Evolutionary conservation across 1,140 invertebrate genomes (phyloP).

Genomic region (Lordiphosa stackelbergi): DNA sequence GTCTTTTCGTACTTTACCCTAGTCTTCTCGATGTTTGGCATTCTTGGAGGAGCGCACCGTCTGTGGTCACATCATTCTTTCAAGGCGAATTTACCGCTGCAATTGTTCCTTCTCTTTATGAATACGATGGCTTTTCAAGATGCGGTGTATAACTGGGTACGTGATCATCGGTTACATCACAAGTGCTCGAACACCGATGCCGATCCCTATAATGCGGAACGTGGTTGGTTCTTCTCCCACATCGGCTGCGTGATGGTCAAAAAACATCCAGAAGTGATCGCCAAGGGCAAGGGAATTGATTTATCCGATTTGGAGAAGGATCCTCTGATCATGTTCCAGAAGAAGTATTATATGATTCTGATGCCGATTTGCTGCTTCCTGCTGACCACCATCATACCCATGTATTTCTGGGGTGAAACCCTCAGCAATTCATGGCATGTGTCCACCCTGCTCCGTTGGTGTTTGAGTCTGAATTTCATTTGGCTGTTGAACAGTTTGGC

Average conservation of each 20-base stretch:
- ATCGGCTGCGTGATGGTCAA: conserved; percentile 80
- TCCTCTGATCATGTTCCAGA: conserved; percentile 83
- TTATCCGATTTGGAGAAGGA: conserved; percentile 83
- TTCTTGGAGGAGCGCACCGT: conserved; percentile 89
- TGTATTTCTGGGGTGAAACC: conserved; percentile 79
- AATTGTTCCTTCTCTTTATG: conserved; percentile 77
- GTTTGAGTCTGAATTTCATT: conserved; percentile 81
- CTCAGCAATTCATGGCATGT: conserved; percentile 46
- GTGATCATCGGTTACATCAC: conserved; percentile 7
- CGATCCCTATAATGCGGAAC: conserved; percentile 81
- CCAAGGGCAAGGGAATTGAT: conserved; percentile 82
- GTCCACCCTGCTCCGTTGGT: conserved; percentile 79
- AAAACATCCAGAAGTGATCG: conserved; percentile 80
- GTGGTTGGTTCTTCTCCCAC: conserved; percentile 81
- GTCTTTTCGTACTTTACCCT: neutral
- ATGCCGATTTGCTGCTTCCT: conserved; percentile 78
- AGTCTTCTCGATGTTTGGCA: conserved; percentile 72
- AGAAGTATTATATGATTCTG: conserved; percentile 71
- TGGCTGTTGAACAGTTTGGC: conserved; percentile 85
- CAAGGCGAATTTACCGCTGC: conserved; percentile 85
- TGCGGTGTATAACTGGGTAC: conserved; percentile 72
- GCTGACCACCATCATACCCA: conserved; percentile 83
- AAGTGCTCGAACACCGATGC: conserved; percentile 47
- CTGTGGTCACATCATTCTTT: conserved; percentile 89
- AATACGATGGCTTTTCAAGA: conserved; percentile 77